Percentiles rank a stretch among this genome's conserved stretches.
Evolutionary conservation across 2,113 vertebrate species (phyloP).

Genomic region (Nestor notabilis): DNA sequence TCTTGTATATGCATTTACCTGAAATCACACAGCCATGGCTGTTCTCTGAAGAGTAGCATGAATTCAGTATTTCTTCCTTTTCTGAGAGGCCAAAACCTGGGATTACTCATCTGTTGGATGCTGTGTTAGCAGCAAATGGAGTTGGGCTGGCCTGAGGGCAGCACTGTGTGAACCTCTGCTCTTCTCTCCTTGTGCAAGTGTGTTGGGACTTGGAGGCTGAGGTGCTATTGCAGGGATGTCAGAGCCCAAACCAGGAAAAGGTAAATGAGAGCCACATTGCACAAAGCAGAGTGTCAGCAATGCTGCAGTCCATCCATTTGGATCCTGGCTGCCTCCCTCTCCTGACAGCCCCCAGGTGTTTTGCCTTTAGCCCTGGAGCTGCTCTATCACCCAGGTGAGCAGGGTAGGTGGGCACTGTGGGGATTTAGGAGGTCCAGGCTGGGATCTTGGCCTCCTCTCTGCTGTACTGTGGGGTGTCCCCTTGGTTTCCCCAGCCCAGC

Average conservation of each 20-base stretch:
- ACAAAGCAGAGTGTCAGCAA: background rate
- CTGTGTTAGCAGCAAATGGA: background rate
- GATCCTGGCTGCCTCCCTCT: background rate
- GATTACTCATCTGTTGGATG: background rate
- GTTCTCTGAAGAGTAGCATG: background rate
- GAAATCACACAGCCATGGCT: no score
- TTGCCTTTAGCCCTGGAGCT: background rate
- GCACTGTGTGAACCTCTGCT: rapidly evolving
- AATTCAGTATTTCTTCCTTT: background rate
- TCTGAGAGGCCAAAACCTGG: background rate
- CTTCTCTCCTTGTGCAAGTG: background rate
- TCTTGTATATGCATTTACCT: background rate
- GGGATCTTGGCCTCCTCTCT: background rate
- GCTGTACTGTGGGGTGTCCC: background rate
- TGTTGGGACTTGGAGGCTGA: background rate
- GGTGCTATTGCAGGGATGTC: background rate
- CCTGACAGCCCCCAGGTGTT: background rate
- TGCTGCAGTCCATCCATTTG: rapidly evolving
- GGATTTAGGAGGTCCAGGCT: background rate
- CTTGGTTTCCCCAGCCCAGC: background rate
- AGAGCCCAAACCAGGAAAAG: background rate
- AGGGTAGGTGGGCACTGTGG: background rate
- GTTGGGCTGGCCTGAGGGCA: background rate
- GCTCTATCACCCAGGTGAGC: background rate
- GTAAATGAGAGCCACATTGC: background rate